Conservation (phyloP, 2,888 invertebrate genomes). For the Dendrolimus pini region DNA sequence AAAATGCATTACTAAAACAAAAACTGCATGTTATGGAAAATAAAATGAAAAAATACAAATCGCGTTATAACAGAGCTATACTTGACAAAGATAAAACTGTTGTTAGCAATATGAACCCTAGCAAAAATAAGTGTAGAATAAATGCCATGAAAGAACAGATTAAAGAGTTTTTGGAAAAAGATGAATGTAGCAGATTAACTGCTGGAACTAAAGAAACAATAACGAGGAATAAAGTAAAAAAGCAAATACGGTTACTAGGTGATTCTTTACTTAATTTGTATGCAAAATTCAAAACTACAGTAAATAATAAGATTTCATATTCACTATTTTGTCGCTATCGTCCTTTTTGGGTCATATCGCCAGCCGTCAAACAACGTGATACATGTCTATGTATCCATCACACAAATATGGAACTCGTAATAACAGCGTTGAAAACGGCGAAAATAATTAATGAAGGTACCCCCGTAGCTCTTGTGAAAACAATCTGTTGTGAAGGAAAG, state of each 20-base stretch:
- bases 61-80: not conserved
- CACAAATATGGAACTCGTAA: conserved; percentile 1
- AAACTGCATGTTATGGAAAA: not conserved
- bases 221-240: conserved; percentile 4
- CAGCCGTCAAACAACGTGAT: not conserved
- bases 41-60: not conserved
- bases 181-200: conserved; percentile 10
- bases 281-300: not conserved
- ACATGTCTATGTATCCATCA: conserved; percentile 3
- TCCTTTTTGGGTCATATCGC: conserved; percentile 4
- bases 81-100: not conserved
- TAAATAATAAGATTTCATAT: conserved; percentile 1
- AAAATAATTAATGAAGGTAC: not conserved
- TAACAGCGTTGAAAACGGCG: not conserved
- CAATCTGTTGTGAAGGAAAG: conserved; percentile 1
- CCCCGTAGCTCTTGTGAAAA: not conserved
- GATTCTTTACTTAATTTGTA: conserved; percentile 2
- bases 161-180: conserved; percentile 9
- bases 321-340: not conserved
- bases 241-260: conserved; percentile 1
- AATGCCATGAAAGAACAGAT: conserved; percentile 3
- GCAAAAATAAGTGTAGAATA: not conserved
- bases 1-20: not conserved
- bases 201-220: conserved; percentile 12
- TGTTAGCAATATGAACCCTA: not conserved